A percentile compares a stretch with the other conserved stretches of the same genome.
These are phyloP conservation scores for Microctenopoma lineatum DNA, from an alignment of 2,797 vertebrate genomes.

Conservation along the genomic window DNA sequence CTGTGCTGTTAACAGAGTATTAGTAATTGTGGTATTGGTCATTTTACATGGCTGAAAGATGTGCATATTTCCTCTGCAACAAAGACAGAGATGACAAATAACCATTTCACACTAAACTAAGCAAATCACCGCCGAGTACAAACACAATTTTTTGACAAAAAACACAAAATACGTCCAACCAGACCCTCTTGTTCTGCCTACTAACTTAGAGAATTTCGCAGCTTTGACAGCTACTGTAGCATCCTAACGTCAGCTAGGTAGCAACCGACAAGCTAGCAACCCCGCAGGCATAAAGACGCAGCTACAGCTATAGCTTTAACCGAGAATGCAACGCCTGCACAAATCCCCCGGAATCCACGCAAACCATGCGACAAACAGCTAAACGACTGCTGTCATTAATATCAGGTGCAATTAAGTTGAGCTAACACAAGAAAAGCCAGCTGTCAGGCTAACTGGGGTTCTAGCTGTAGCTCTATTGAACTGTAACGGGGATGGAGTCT, in stretches of 20 bases:
- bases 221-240: conserved; percentile 51
- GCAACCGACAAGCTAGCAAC: conserved; percentile 58
- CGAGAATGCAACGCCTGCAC: neutral
- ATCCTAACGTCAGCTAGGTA: conserved; percentile 32
- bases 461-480: conserved; percentile 66
- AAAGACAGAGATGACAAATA: neutral
- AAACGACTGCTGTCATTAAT: neutral
- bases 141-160: neutral
- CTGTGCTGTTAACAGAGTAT: too few species aligned
- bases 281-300: conserved; percentile 74
- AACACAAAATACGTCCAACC: neutral
- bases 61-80: neutral
- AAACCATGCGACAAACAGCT: neutral
- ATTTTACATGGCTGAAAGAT: neutral
- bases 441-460: conserved; percentile 77
- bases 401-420: conserved; percentile 6
- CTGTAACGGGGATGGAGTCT: conserved; percentile 67
- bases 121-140: neutral
- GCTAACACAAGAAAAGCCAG: conserved; percentile 57
- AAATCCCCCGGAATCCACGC: neutral
- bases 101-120: neutral
- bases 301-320: conserved; percentile 34
- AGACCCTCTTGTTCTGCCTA: neutral
- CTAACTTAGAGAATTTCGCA: neutral
- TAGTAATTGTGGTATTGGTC: neutral